Evolutionary conservation across 2,797 vertebrate species (phyloP).

Genomic region (Thamnophis elegans): DNA sequence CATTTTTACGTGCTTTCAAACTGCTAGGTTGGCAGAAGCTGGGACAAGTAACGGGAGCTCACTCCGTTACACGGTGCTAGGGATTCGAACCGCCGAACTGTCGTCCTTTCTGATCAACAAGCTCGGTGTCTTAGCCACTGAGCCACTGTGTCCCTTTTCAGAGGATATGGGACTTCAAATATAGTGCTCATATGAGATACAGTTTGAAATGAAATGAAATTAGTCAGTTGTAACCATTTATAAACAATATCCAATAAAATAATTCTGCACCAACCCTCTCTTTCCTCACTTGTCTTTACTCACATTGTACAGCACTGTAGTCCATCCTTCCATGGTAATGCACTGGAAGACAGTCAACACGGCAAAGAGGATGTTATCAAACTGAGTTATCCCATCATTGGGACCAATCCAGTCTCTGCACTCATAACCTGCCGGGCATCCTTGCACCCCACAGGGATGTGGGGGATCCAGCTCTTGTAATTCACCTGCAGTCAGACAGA

Average conservation of each 20-base stretch:
- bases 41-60: too few relatives aligned
- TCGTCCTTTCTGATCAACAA: too few relatives aligned
- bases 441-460: conserved; percentile 87
- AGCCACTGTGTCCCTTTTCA: too few relatives aligned
- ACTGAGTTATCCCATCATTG: conserved; percentile 97
- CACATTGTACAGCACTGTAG: conserved; percentile 95
- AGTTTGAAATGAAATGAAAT: neutral
- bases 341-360: conserved; percentile 98
- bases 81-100: too few relatives aligned
- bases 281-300: conserved; percentile 57
- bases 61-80: too few relatives aligned
- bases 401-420: conserved; percentile 93
- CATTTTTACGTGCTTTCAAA: too few relatives aligned
- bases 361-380: conserved; percentile 98
- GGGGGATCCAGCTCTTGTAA: conserved; percentile 82
- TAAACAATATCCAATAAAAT: neutral
- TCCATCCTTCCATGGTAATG: conserved; percentile 99
- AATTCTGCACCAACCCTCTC: neutral
- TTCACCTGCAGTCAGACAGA: conserved; percentile 67
- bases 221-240: neutral
- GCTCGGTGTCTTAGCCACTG: too few relatives aligned
- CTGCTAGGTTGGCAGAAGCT: too few relatives aligned
- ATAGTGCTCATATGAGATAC: neutral
- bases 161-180: neutral
- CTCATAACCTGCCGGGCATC: conserved; percentile 83